Evolutionary conservation across 2,888 invertebrate species (phyloP).

Genomic region (Taphrorychus bicolor): DNA sequence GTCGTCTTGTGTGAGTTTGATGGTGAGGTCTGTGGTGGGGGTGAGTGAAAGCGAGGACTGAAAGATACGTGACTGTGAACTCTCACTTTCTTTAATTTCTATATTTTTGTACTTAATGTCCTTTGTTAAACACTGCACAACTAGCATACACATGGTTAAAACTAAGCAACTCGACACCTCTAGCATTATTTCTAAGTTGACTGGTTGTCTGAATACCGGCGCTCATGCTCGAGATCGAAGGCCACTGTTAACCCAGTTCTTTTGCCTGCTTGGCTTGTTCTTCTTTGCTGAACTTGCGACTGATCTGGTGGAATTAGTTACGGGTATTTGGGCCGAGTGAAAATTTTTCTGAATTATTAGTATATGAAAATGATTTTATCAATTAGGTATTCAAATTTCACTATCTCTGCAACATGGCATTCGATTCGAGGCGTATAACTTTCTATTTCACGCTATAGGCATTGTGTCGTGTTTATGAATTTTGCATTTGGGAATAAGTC

Average conservation of each 20-base stretch:
- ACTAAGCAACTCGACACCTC: not conserved
- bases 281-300: not conserved
- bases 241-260: slow-evolving; percentile 2
- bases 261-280: not conserved
- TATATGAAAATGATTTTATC: too few species aligned
- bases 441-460: too few species aligned
- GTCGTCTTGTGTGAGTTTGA: not conserved
- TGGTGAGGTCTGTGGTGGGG: not conserved
- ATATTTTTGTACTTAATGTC: too few species aligned
- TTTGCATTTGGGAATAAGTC: too few species aligned
- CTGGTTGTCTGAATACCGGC: too few species aligned
- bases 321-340: not conserved
- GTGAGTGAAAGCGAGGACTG: not conserved
- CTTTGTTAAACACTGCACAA: not conserved
- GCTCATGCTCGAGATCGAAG: not conserved
- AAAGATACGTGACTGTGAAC: too few species aligned
- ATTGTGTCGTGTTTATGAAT: too few species aligned
- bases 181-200: not conserved
- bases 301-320: not conserved
- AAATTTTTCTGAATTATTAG: too few species aligned
- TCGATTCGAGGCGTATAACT: too few species aligned
- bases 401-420: too few species aligned
- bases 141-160: not conserved
- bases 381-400: too few species aligned
- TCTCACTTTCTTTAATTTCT: too few species aligned